Conservation (phyloP, 1,140 invertebrate genomes). For the Tetramorium parvispinum region DNA sequence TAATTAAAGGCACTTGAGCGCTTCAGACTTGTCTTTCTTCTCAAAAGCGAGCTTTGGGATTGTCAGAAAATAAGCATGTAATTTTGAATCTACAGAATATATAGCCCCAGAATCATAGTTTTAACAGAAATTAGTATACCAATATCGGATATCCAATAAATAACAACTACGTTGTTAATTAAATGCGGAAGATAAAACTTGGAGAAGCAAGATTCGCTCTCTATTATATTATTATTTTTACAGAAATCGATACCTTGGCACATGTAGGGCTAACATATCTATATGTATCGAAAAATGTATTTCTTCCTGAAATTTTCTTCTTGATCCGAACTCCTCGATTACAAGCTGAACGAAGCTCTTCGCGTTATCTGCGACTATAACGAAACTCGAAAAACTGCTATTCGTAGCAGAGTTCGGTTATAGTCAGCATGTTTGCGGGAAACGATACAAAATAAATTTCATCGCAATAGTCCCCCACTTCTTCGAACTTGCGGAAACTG, state of each 20-base stretch:
- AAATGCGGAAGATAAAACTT: not conserved
- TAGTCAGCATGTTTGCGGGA: constrained; percentile 25
- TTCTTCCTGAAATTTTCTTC: not conserved
- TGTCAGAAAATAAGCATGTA: not conserved
- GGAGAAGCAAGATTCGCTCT: not conserved
- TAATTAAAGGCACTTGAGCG: not conserved
- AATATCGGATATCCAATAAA: not conserved
- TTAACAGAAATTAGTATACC: not conserved
- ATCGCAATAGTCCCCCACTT: not conserved
- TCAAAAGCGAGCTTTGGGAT: not conserved
- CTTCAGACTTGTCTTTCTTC: not conserved
- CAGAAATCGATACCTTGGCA: not conserved
- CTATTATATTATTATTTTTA: not conserved
- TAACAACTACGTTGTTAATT: not conserved
- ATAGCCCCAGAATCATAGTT: not conserved
- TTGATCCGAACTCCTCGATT: not conserved
- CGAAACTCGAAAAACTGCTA: constrained; percentile 20
- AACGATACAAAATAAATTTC: constrained; percentile 22
- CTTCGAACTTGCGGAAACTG: not conserved
- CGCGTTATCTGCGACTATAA: not conserved
- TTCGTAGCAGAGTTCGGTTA: not conserved
- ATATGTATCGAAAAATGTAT: not conserved
- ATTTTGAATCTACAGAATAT: not conserved
- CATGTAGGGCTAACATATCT: not conserved
- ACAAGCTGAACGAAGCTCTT: not conserved